A percentile compares a stretch with the other conserved stretches of the same genome.
These are phyloP conservation scores for Melozone crissalis DNA, from an alignment of 2,113 vertebrate species.

Conservation along the genomic window DNA sequence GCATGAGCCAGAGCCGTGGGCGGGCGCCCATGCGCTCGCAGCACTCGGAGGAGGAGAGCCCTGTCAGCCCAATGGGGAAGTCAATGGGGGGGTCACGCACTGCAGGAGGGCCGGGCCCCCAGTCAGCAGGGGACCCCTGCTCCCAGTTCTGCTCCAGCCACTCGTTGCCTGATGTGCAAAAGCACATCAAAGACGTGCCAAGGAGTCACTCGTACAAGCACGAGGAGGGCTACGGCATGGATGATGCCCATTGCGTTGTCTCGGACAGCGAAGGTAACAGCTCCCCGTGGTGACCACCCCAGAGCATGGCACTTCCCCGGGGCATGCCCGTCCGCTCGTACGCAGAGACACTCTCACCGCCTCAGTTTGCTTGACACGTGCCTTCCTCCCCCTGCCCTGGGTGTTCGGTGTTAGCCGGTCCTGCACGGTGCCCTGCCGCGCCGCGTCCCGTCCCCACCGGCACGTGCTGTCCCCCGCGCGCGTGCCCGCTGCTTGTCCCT, in stretches of 20 bases:
- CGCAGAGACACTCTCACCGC: constrained; percentile 63
- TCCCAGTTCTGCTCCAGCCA: constrained; percentile 97
- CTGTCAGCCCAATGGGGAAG: constrained; percentile 90
- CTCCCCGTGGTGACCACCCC: constrained; percentile 83
- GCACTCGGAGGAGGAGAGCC: constrained; percentile 95
- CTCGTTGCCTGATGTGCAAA: constrained; percentile 97
- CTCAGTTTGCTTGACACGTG: constrained; percentile 72
- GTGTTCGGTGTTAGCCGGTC: constrained; percentile 57
- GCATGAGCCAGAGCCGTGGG: constrained; percentile 81
- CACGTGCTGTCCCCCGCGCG: constrained; percentile 64
- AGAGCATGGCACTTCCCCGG: constrained; percentile 65
- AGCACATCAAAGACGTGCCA: constrained; percentile 92
- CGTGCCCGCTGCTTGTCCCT: constrained; percentile 68
- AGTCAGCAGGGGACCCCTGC: constrained; percentile 79
- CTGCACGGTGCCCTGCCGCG: constrained; percentile 59
- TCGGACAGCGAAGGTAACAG: constrained; percentile 99
- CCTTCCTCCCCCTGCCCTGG: constrained; percentile 60
- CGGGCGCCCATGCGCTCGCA: constrained; percentile 89
- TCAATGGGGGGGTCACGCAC: constrained; percentile 82
- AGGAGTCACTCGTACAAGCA: constrained; percentile 95
- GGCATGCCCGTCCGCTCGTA: constrained; percentile 42
- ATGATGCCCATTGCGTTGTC: constrained; percentile 97
- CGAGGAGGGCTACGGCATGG: constrained; percentile 94
- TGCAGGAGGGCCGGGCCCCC: constrained; percentile 77
- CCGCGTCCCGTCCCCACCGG: constrained; percentile 53